These are phyloP conservation scores for Passer domesticus DNA, from an alignment of 2,113 vertebrate species.

Conservation along the genomic window DNA sequence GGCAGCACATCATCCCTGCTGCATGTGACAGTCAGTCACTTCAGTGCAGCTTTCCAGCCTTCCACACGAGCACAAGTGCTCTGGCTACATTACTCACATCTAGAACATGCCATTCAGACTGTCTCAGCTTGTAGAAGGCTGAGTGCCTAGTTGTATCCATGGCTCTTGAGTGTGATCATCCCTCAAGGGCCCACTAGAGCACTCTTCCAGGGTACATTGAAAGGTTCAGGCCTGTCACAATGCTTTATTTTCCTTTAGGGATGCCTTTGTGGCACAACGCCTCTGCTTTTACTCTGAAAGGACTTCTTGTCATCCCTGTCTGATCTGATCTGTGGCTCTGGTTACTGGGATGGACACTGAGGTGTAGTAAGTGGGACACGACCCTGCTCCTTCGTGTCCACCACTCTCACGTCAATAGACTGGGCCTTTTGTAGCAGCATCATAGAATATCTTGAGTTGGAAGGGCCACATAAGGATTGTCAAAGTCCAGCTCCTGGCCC, in stretches of 20 bases:
- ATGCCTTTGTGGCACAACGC: neutral
- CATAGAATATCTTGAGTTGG: neutral
- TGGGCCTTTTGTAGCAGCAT: neutral
- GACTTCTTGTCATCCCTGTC: neutral
- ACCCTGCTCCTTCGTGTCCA: neutral
- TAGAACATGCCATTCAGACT: neutral
- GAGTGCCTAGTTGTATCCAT: neutral
- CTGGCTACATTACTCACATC: neutral
- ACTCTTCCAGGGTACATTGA: neutral
- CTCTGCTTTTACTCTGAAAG: neutral
- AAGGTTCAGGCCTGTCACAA: neutral
- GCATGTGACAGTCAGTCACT: neutral
- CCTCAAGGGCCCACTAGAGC: neutral
- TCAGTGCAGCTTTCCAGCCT: neutral
- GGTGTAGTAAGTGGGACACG: neutral
- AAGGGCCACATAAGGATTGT: neutral
- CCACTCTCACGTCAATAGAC: neutral
- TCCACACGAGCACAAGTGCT: neutral
- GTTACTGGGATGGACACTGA: neutral
- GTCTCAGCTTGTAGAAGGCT: neutral
- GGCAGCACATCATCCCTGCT: neutral
- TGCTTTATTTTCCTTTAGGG: neutral
- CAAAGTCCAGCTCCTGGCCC: neutral
- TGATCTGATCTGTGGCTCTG: neutral
- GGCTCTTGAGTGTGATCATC: neutral